Percentiles rank a stretch among this genome's conserved stretches.
Evolutionary conservation across 37 sponge, comb jelly and placozoan species (phyloP).

Genomic region (Tethya wilhelma): DNA sequence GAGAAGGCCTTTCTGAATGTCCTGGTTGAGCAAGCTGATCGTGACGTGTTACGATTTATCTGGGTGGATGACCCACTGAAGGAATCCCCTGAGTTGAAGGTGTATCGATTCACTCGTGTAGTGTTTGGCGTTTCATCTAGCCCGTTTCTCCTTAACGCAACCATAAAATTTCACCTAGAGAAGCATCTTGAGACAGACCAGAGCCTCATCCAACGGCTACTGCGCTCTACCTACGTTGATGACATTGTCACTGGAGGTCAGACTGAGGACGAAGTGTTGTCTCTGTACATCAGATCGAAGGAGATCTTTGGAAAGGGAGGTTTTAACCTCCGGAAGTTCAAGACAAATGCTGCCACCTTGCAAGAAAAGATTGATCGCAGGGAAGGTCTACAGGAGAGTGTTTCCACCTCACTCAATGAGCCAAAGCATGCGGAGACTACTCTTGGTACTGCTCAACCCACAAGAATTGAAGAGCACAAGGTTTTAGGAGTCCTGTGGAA

Average conservation of each 20-base stretch:
- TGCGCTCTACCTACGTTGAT: slow-evolving; percentile 56
- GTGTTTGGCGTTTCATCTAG: slow-evolving; percentile 56
- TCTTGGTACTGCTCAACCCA: slow-evolving; percentile 3
- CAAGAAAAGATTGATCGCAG: slow-evolving; percentile 31
- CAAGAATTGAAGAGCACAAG: slow-evolving; percentile 33
- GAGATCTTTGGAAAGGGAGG: slow-evolving; percentile 24
- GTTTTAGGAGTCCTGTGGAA: slow-evolving; percentile 61
- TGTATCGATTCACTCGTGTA: slow-evolving; percentile 40
- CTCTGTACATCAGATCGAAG: slow-evolving; percentile 33
- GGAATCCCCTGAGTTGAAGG: slow-evolving; percentile 8
- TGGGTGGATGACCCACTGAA: slow-evolving; percentile 53
- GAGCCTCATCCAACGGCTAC: slow-evolving; percentile 9
- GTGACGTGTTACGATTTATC: slow-evolving; percentile 49
- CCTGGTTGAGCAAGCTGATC: slow-evolving; percentile 32
- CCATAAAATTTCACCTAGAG: slow-evolving; percentile 44
- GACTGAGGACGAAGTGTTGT: slow-evolving; percentile 40
- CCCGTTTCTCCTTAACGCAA: slow-evolving; percentile 50
- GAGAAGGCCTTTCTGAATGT: slow-evolving; percentile 65
- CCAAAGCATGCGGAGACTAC: slow-evolving; percentile 26
- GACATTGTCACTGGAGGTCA: slow-evolving; percentile 49
- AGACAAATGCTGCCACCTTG: slow-evolving; percentile 15
- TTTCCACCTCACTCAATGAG: slow-evolving; percentile 13
- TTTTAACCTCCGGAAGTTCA: slow-evolving; percentile 54
- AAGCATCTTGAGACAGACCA: slow-evolving; percentile 6
- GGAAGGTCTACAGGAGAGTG: background rate